phyloP scores from a whole-genome alignment of 2,888 invertebrate genomes.

The Mythimna loreyi region DNA sequence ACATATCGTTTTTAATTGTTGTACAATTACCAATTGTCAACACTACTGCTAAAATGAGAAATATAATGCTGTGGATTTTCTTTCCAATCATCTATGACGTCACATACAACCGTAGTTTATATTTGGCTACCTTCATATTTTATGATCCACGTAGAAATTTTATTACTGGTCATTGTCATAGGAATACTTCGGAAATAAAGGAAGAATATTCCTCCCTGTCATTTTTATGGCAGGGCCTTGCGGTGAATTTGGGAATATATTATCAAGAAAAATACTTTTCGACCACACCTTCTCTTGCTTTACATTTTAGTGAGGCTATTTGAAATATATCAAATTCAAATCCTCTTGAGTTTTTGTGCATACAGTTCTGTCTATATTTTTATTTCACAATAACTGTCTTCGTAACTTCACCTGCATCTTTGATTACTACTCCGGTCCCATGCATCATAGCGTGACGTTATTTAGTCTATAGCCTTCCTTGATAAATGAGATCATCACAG shows the following conservation, averaged over 20 bases:
- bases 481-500: no score
- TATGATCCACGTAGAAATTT: slow-evolving; percentile 47
- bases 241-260: background rate
- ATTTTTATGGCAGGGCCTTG: slow-evolving; percentile 2
- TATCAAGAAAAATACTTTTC: background rate
- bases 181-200: slow-evolving; percentile 15
- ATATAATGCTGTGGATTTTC: background rate
- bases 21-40: no score
- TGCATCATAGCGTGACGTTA: no score
- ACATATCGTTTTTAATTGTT: no score
- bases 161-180: slow-evolving; percentile 46
- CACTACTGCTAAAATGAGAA: no score
- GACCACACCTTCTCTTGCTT: background rate
- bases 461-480: no score
- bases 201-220: background rate
- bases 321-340: background rate
- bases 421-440: no score
- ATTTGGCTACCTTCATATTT: slow-evolving; percentile 33
- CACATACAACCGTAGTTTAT: background rate
- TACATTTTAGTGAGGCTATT: background rate
- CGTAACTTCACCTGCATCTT: no score
- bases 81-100: background rate
- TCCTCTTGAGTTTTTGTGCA: background rate
- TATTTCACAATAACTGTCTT: background rate
- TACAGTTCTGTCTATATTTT: background rate